Conservation (phyloP, 2,888 invertebrate species). For the Eustalomyia histrio region DNA sequence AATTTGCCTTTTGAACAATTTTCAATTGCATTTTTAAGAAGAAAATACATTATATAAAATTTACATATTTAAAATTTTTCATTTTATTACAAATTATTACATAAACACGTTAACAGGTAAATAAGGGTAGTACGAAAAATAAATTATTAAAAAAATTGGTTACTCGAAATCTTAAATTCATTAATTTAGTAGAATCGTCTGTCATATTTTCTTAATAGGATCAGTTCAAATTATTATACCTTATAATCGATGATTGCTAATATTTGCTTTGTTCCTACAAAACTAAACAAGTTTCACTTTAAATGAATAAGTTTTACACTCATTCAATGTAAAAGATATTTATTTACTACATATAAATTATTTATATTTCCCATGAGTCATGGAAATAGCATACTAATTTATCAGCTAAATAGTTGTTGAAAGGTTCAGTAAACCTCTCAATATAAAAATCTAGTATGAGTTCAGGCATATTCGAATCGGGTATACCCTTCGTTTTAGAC, state of each 20-base stretch:
- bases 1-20: conserved; percentile 16
- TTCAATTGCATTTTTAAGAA: not conserved
- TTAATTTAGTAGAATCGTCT: too few species aligned
- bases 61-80: too few species aligned
- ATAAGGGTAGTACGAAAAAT: too few species aligned
- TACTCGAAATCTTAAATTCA: too few species aligned
- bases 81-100: too few species aligned
- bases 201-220: too few species aligned
- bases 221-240: too few species aligned
- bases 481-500: too few species aligned
- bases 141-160: too few species aligned
- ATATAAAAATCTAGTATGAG: not conserved
- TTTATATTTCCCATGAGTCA: conserved; percentile 25
- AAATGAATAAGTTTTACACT: not conserved
- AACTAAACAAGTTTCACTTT: not conserved
- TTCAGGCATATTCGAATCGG: too few species aligned
- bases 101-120: too few species aligned
- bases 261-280: not conserved
- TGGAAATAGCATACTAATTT: not conserved
- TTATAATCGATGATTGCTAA: too few species aligned
- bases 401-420: not conserved
- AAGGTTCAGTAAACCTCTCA: conserved; percentile 29
- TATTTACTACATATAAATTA: conserved; percentile 1
- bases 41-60: not conserved
- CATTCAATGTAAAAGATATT: conserved; percentile 12